phyloP scores from a whole-genome alignment of 2,797 vertebrate genomes.

The Phaenicophaeus curvirostris region DNA sequence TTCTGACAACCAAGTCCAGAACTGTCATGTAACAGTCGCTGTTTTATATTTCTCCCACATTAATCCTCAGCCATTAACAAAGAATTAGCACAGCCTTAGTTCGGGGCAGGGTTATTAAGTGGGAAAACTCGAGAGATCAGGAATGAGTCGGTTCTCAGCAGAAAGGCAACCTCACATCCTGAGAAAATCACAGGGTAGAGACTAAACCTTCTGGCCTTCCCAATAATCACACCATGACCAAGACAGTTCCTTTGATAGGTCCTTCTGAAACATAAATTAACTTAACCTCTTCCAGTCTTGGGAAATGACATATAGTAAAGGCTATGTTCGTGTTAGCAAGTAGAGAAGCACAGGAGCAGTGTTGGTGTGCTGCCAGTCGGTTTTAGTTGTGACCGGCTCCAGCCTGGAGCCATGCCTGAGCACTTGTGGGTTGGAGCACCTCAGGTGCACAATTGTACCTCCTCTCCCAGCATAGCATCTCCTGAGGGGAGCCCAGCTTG shows the following conservation, averaged over 20 bases:
- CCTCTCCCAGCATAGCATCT: not conserved
- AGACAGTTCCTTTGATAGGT: not conserved
- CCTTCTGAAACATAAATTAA: conserved; percentile 19
- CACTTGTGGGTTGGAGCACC: not conserved
- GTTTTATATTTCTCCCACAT: not conserved
- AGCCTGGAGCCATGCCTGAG: not conserved
- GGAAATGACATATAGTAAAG: not conserved
- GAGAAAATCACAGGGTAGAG: not conserved
- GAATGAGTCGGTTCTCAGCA: not conserved
- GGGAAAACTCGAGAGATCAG: not conserved
- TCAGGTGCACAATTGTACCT: not conserved
- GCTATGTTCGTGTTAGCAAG: not conserved
- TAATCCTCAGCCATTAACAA: not conserved
- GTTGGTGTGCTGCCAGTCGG: not conserved
- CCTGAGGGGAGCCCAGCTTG: not conserved
- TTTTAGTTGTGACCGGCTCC: not conserved
- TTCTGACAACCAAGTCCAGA: not conserved
- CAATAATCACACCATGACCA: not conserved
- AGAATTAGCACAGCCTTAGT: not conserved
- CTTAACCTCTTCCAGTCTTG: not conserved
- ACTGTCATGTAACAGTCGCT: not conserved
- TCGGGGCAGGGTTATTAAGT: not conserved
- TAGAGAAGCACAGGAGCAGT: not conserved
- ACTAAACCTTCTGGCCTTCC: not conserved
- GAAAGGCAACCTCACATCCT: not conserved